Conservation (phyloP, 1,140 invertebrate species). For the Cardiocondyla obscurior region DNA sequence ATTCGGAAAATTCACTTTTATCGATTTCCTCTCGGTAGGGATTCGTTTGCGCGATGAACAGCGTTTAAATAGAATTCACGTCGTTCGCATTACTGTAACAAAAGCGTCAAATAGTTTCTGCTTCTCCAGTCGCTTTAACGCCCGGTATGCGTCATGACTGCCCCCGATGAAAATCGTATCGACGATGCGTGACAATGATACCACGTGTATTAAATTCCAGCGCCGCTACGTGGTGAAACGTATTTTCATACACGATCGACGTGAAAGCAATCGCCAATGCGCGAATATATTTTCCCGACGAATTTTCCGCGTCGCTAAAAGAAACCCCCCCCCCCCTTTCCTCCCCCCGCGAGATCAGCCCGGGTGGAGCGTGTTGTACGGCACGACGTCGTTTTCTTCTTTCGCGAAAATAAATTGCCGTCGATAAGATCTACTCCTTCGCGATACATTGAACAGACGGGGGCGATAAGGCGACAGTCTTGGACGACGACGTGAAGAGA, state of each 20-base stretch:
- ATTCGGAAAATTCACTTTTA: background rate
- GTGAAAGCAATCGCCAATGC: constrained; percentile 14
- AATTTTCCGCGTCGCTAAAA: constrained; percentile 29
- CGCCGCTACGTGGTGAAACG: background rate
- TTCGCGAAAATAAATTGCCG: constrained; percentile 35
- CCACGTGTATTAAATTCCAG: constrained; percentile 24
- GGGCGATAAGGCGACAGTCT: constrained; percentile 6
- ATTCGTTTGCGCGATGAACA: background rate
- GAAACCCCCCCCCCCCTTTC: background rate
- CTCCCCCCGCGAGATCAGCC: background rate
- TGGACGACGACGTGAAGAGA: background rate
- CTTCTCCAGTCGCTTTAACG: background rate
- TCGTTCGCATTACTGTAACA: background rate
- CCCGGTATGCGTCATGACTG: background rate
- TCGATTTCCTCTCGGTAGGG: background rate
- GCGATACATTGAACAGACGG: constrained; percentile 28
- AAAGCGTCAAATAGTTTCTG: background rate
- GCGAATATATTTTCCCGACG: constrained; percentile 10
- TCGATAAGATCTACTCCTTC: constrained; percentile 39
- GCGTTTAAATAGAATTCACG: background rate
- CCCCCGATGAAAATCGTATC: background rate
- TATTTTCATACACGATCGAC: constrained; percentile 14
- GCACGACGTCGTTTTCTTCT: too few species aligned
- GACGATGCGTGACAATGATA: background rate
- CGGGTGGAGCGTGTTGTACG: background rate